Percentiles rank a stretch among this genome's conserved stretches.
These are phyloP conservation scores for Leptinotarsa peninsularis DNA, from an alignment of 2,888 invertebrate genomes.

Conservation along the genomic window DNA sequence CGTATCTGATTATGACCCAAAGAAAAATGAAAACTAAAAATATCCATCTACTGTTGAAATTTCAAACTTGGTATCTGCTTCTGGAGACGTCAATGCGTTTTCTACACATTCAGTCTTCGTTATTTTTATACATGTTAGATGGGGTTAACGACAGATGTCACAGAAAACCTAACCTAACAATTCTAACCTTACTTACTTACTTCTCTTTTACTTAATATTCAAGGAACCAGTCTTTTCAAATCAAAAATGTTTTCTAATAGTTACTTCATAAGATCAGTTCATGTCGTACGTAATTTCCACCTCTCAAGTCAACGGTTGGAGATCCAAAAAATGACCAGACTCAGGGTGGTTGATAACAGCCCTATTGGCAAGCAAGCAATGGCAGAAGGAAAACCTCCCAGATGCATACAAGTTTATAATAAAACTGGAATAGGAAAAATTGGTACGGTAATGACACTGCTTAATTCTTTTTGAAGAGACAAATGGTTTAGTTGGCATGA, in stretches of 20 bases:
- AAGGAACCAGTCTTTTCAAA: too few species aligned
- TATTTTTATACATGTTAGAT: neutral
- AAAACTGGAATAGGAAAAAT: conserved; percentile 75
- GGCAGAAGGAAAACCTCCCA: conserved; percentile 93
- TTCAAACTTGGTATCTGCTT: too few species aligned
- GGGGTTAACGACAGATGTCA: neutral
- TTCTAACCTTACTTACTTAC: neutral
- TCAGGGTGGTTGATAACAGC: conserved; percentile 97
- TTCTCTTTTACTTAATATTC: too few species aligned
- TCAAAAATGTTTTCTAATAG: conserved; percentile 32
- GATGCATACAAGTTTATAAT: conserved; percentile 94
- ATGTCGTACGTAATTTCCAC: conserved; percentile 28
- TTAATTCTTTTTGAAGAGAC: neutral
- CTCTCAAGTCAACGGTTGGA: conserved; percentile 61
- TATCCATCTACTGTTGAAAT: too few species aligned
- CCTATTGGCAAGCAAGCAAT: conserved; percentile 94
- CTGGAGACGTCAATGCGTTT: too few species aligned
- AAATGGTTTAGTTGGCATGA: neutral
- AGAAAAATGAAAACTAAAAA: too few species aligned
- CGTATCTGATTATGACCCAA: too few species aligned
- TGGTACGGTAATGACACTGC: conserved; percentile 65
- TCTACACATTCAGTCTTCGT: neutral
- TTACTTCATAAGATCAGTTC: conserved; percentile 10
- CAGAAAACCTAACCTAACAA: neutral
- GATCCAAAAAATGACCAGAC: conserved; percentile 79